phyloP scores from a whole-genome alignment of 2,797 vertebrate genomes.

The Zalophus californianus region DNA sequence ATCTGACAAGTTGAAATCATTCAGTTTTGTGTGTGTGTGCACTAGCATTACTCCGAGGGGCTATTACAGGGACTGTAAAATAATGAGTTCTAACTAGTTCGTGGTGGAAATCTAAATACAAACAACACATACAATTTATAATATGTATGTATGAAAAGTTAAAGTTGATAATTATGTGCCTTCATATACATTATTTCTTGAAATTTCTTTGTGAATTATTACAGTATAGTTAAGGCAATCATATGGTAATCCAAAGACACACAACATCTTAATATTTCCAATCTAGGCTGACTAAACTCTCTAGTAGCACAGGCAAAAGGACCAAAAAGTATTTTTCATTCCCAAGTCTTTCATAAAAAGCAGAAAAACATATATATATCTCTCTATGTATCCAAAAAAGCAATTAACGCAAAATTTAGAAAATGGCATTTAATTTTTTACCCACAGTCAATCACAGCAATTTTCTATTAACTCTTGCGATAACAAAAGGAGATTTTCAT shows the following conservation, averaged over 20 bases:
- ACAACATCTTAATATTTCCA: slow-evolving; percentile 24
- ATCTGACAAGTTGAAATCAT: slow-evolving; percentile 20
- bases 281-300: not conserved
- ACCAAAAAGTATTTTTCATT: not conserved
- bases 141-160: not conserved
- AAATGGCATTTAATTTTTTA: slow-evolving; percentile 42
- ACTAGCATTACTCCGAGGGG: not conserved
- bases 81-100: not conserved
- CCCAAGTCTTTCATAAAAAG: not conserved
- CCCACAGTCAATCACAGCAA: not conserved
- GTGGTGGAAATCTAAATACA: slow-evolving; percentile 38
- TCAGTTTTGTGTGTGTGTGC: not conserved
- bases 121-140: not conserved
- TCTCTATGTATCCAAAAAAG: not conserved
- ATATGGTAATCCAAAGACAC: not conserved
- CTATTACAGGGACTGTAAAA: not conserved
- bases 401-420: slow-evolving; percentile 21
- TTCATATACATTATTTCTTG: not conserved
- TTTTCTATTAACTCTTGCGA: not conserved
- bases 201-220: slow-evolving; percentile 12
- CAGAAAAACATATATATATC: not conserved
- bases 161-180: not conserved
- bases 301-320: not conserved
- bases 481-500: not conserved
- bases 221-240: slow-evolving; percentile 17